Conservation (phyloP, 1,140 invertebrate species). For the Temnothorax longispinosus region DNA sequence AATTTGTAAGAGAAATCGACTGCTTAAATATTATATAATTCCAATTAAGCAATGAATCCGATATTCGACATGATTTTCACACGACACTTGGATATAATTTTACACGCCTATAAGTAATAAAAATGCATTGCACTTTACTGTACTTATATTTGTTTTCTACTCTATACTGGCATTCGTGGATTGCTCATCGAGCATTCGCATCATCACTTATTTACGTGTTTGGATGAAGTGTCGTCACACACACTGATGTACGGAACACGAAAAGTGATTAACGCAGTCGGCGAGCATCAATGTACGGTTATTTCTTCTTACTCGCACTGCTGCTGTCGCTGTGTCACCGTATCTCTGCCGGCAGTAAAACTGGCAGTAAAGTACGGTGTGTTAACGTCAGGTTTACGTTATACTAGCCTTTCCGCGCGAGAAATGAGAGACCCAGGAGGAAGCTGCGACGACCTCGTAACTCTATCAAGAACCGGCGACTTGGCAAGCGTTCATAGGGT, state of each 20-base stretch:
- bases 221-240: not conserved
- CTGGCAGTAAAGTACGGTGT: slow-evolving; percentile 52
- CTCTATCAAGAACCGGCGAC: slow-evolving; percentile 70
- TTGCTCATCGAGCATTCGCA: not conserved
- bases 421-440: slow-evolving; percentile 55
- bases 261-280: slow-evolving; percentile 34
- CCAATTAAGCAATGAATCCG: not conserved
- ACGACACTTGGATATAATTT: not conserved
- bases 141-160: not conserved
- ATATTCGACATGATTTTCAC: not conserved
- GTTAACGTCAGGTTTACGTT: slow-evolving; percentile 63
- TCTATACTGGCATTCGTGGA: not conserved
- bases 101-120: not conserved
- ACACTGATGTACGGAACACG: not conserved
- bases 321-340: slow-evolving; percentile 10
- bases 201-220: not conserved
- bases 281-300: slow-evolving; percentile 25
- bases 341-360: slow-evolving; percentile 39
- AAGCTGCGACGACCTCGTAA: slow-evolving; percentile 60
- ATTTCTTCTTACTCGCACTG: not conserved
- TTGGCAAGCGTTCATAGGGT: slow-evolving; percentile 67
- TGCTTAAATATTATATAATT: not conserved
- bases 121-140: not conserved
- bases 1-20: not conserved
- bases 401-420: slow-evolving; percentile 53